These are phyloP conservation scores for Triplophysa tibetana DNA, from an alignment of 2,113 vertebrate species.

Conservation along the genomic window DNA sequence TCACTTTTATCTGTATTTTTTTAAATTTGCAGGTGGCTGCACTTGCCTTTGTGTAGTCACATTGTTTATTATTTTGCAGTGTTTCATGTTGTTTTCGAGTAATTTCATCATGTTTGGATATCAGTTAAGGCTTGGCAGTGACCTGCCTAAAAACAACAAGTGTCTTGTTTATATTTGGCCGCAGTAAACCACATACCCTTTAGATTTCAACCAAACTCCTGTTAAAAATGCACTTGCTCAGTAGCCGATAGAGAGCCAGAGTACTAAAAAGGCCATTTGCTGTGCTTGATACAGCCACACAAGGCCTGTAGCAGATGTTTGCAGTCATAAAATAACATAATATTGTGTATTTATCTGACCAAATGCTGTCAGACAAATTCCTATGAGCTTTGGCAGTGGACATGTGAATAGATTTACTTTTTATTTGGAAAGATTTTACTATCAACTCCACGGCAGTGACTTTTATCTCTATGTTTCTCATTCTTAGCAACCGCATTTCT, in stretches of 20 bases:
- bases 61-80: background rate
- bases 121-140: slow-evolving; percentile 5
- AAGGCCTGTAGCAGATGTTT: background rate
- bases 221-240: background rate
- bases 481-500: too few species aligned
- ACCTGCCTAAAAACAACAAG: slow-evolving; percentile 20
- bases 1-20: background rate
- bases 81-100: background rate
- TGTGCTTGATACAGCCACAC: background rate
- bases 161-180: background rate
- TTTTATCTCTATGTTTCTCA: too few species aligned
- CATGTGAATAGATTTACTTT: background rate
- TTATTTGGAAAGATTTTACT: slow-evolving; percentile 5
- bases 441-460: too few species aligned
- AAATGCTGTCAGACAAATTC: background rate
- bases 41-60: background rate
- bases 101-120: slow-evolving; percentile 13
- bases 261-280: too few species aligned
- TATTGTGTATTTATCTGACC: background rate
- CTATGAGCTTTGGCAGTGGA: slow-evolving; percentile 9
- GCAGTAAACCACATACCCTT: background rate
- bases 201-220: background rate
- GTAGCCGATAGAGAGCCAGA: too few species aligned
- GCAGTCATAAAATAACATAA: background rate
- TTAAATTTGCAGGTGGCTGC: background rate